A percentile compares a stretch with the other conserved stretches of the same genome.
These are phyloP conservation scores for Drosophila sp. DNA, from an alignment of 1,140 invertebrate genomes.

Conservation along the genomic window DNA sequence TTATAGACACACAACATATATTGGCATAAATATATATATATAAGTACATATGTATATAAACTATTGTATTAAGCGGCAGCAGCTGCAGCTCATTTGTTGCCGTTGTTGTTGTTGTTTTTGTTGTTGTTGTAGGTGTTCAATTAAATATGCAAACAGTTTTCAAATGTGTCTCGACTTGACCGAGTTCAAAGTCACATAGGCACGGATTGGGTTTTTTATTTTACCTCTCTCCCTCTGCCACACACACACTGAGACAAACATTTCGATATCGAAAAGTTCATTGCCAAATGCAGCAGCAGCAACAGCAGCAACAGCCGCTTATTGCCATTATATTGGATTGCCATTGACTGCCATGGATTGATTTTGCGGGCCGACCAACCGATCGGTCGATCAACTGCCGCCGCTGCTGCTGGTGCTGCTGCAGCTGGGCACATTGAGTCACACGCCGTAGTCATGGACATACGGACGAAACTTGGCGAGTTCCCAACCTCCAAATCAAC, in stretches of 20 bases:
- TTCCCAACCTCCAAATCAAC: conserved; percentile 50
- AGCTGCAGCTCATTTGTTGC: conserved; percentile 72
- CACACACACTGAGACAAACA: conserved; percentile 27
- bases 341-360: conserved; percentile 16
- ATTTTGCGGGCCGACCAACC: conserved; percentile 28
- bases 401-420: conserved; percentile 39
- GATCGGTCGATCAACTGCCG: conserved; percentile 72
- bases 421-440: conserved; percentile 68
- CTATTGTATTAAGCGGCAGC: conserved; percentile 44
- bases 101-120: conserved; percentile 27
- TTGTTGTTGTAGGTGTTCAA: conserved; percentile 75
- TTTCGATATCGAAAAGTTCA: conserved; percentile 73
- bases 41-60: not conserved
- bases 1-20: conserved; percentile 39
- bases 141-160: conserved; percentile 81
- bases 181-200: conserved; percentile 74
- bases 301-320: conserved; percentile 33
- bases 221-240: conserved; percentile 27
- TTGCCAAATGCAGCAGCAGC: conserved; percentile 70
- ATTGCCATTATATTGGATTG: conserved; percentile 47
- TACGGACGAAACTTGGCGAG: conserved; percentile 40
- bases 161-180: conserved; percentile 80
- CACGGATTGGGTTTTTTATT: conserved; percentile 37
- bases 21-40: conserved; percentile 62
- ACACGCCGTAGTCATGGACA: conserved; percentile 54